A percentile compares a stretch with the other conserved stretches of the same genome.
Evolutionary conservation across 2,113 vertebrate species (phyloP).

Genomic region (Anser brachyrhynchus): DNA sequence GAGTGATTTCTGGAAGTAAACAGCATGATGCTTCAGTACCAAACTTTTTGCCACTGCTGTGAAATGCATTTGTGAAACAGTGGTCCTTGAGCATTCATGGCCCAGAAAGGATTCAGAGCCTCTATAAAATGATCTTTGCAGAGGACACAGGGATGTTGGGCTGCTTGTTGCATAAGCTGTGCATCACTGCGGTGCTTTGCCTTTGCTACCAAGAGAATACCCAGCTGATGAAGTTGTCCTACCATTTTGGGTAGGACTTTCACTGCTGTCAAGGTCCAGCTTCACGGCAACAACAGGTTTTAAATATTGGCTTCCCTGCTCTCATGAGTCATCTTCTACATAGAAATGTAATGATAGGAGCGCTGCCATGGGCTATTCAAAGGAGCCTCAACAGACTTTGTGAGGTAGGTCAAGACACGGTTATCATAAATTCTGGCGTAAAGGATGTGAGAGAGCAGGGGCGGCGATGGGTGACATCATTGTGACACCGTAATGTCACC

Average conservation of each 20-base stretch:
- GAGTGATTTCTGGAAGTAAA: neutral
- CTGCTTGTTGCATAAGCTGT: neutral
- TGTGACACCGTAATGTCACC: neutral
- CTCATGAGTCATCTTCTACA: neutral
- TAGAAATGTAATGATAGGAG: neutral
- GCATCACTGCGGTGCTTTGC: neutral
- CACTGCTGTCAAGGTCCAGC: neutral
- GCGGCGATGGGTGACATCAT: neutral
- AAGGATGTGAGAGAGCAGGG: neutral
- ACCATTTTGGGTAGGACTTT: neutral
- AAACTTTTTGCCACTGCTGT: neutral
- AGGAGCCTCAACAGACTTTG: neutral
- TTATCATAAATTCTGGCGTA: neutral
- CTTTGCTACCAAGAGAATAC: neutral
- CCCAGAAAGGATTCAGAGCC: rapidly evolving
- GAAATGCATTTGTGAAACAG: neutral
- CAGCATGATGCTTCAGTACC: neutral
- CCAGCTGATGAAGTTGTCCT: neutral
- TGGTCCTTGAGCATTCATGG: neutral
- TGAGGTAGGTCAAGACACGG: neutral
- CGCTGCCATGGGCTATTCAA: neutral
- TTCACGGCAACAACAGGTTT: neutral
- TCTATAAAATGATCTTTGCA: neutral
- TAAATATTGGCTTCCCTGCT: neutral
- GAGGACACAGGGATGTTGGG: neutral